Evolutionary conservation across 2,797 vertebrate species (phyloP), one percentile per base, ranked within the genome.

Genomic region (Ateles fusciceps): DNA sequence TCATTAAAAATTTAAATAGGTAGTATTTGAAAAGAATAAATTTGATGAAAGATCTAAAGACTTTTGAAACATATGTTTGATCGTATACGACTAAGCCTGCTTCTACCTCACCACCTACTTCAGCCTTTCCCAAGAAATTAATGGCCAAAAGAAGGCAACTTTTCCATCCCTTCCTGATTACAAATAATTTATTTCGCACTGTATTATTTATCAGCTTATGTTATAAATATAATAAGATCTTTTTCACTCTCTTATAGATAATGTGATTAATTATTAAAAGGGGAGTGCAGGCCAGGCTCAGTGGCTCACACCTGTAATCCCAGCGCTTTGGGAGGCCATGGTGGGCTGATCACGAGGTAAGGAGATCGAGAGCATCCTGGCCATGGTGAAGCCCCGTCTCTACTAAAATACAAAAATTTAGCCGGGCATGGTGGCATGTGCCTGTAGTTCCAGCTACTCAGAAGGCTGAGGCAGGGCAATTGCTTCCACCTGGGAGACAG

Each of bases 261-360:
- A 92, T 39, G 59, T 22, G 83, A 92, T 97, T 96, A 98, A 85
- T 98, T 97, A 97, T 97, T 97, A 85, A 97, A 97, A 75, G 33
- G 33, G 15, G 15, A n/a, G 52, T 55, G 52, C 52, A 55, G 21
- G 21, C 19, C 7, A 0, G 52, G 52, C 0, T 0, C 7, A 22
- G 52, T 55, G 52, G 52, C 21, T 55, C 52, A 55, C 3, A 0
- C 52, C 52, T 55, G 21, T 55, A 55, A 9, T 9, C 21, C 21
- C 52, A 55, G 52, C 2, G 9, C 21, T 55, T 55, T 55, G 21
- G 52, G 52, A 55, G 52, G 22, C 52, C 52, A 1, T 22, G 21
- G 52, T 55, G 52, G 52, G 52, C 0, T 0, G 21, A 55, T 55
- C 52, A 22, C 7, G 21, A 55, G 52, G 21, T 55, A 8, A 55